Conservation (phyloP, 2,113 vertebrate genomes). For the Cathartes aura region DNA sequence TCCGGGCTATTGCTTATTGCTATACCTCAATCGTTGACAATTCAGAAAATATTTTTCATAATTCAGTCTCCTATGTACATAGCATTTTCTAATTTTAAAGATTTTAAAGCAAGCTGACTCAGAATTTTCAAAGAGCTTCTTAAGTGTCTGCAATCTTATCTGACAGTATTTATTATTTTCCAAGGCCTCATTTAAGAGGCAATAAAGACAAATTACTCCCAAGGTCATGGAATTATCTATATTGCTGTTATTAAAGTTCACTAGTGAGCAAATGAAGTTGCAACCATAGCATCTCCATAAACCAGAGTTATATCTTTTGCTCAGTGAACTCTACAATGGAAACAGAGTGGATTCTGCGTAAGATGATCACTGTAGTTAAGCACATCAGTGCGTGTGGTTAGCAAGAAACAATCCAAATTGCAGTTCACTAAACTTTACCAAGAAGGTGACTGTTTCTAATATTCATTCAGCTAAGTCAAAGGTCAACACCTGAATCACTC, state of each 20-base stretch:
- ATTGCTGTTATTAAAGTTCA: neutral
- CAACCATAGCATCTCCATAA: neutral
- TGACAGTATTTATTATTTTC: neutral
- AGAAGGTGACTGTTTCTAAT: neutral
- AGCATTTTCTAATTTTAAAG: neutral
- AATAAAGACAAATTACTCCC: neutral
- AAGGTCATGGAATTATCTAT: neutral
- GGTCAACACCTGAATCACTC: constrained; percentile 59
- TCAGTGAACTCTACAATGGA: neutral
- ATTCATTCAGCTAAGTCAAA: neutral
- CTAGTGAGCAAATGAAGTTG: neutral
- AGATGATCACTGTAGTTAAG: neutral
- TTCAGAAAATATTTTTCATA: neutral
- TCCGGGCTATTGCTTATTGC: neutral
- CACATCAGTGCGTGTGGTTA: neutral
- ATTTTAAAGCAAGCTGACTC: neutral
- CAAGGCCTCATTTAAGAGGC: neutral
- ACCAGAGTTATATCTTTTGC: neutral
- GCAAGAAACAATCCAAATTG: neutral
- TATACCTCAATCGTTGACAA: neutral
- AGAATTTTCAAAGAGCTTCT: neutral
- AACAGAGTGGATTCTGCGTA: neutral
- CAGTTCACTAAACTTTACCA: neutral
- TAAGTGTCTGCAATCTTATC: neutral
- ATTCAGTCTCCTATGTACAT: neutral